A percentile compares a stretch with the other conserved stretches of the same genome.
These are phyloP conservation scores for Ylistrum balloti DNA, from an alignment of 1,140 invertebrate genomes.

Conservation along the genomic window DNA sequence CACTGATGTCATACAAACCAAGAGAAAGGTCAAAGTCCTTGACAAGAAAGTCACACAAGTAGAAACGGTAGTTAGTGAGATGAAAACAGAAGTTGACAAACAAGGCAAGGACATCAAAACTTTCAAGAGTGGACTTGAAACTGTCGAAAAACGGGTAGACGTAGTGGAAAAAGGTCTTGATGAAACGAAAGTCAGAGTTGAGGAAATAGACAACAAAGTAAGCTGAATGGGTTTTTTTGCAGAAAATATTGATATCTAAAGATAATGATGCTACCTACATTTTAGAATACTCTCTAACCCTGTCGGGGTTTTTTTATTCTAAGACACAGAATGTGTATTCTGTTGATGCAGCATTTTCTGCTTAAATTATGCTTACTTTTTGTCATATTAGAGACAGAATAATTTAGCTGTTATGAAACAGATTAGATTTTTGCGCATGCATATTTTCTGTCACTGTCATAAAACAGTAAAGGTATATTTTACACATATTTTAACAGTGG, in stretches of 20 bases:
- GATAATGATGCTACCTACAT: background rate
- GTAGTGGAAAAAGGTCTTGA: constrained; percentile 71
- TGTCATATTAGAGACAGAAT: too few relatives aligned
- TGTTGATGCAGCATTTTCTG: too few relatives aligned
- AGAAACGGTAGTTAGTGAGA: constrained; percentile 61
- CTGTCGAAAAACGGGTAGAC: constrained; percentile 71
- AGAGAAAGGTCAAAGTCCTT: constrained; percentile 65
- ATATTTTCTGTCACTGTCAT: too few relatives aligned
- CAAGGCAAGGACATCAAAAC: constrained; percentile 69
- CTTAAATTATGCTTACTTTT: too few relatives aligned
- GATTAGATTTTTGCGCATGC: too few relatives aligned
- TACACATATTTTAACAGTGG: too few relatives aligned
- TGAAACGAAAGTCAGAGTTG: constrained; percentile 74
- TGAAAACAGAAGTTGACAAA: constrained; percentile 62
- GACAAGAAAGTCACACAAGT: constrained; percentile 61
- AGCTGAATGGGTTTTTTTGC: background rate
- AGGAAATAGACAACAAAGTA: constrained; percentile 79
- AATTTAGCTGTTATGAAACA: too few relatives aligned
- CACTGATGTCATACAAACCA: constrained; percentile 60
- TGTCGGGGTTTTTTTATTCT: too few relatives aligned
- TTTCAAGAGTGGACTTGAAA: constrained; percentile 64
- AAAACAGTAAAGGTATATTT: too few relatives aligned
- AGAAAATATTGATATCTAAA: background rate
- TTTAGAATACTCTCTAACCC: too few relatives aligned
- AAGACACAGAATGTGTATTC: too few relatives aligned